These are phyloP conservation scores for Hemibagrus guttatus DNA, from an alignment of 2,797 vertebrate genomes.

Conservation along the genomic window DNA sequence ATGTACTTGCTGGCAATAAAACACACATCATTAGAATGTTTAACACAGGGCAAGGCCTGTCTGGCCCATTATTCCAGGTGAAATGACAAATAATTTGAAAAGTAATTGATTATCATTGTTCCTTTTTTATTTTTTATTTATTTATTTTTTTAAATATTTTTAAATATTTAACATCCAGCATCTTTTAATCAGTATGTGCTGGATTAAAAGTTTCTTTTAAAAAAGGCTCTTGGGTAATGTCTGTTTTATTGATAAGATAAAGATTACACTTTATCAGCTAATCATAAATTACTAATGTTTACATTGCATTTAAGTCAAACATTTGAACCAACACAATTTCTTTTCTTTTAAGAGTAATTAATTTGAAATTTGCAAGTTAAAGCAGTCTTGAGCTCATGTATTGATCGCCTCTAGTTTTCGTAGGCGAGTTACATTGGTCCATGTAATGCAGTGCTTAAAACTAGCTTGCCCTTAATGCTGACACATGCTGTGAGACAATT, in stretches of 20 bases:
- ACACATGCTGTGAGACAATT: conserved; percentile 60
- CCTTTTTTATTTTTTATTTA: neutral
- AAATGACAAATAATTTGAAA: conserved; percentile 49
- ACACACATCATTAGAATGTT: conserved; percentile 53
- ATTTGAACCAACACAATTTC: neutral
- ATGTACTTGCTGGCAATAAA: conserved; percentile 43
- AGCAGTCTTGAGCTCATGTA: conserved; percentile 40
- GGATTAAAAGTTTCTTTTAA: neutral
- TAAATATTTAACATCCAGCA: conserved; percentile 19
- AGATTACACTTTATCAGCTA: neutral
- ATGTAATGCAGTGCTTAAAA: conserved; percentile 48
- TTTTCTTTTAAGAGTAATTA: neutral
- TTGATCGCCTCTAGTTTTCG: conserved; percentile 44
- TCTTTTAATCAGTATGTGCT: conserved; percentile 36
- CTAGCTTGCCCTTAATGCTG: conserved; percentile 29
- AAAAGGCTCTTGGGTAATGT: neutral
- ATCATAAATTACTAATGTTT: neutral
- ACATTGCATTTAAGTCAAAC: neutral
- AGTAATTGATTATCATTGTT: conserved; percentile 48
- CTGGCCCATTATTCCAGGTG: conserved; percentile 39
- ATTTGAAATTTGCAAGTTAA: conserved; percentile 52
- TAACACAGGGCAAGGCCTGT: conserved; percentile 37
- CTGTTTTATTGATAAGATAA: neutral
- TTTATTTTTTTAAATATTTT: neutral
- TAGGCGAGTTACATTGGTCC: conserved; percentile 31